Percentiles rank a stretch among this genome's conserved stretches.
These are phyloP conservation scores for Dinothrombium tinctorium DNA, from an alignment of 1,140 invertebrate genomes.

Conservation along the genomic window DNA sequence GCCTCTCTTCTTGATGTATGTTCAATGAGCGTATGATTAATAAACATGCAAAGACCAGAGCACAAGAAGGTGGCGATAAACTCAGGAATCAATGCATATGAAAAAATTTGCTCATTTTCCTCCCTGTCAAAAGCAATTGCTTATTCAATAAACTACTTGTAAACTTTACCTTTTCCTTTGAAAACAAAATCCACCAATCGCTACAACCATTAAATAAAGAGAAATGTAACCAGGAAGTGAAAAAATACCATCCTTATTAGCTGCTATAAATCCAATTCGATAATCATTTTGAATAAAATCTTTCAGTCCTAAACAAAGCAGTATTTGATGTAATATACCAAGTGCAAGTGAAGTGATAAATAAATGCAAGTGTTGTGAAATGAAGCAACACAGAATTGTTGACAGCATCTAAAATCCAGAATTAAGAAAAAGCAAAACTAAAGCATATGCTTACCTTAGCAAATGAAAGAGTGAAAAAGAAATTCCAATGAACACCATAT, in stretches of 20 bases:
- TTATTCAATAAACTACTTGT: too few relatives aligned
- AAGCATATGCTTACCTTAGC: conserved; percentile 47
- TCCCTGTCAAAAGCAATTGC: too few relatives aligned
- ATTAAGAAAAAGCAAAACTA: neutral
- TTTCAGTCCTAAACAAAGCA: conserved; percentile 33
- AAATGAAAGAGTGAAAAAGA: conserved; percentile 69
- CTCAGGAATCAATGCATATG: too few relatives aligned
- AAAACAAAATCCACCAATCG: conserved; percentile 27
- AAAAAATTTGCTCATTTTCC: too few relatives aligned
- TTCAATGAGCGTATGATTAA: too few relatives aligned
- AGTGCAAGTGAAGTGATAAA: neutral
- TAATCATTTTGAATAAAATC: conserved; percentile 41
- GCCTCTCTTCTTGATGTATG: too few relatives aligned
- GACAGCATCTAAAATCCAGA: neutral
- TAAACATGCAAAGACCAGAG: too few relatives aligned
- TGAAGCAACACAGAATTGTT: neutral
- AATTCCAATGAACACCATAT: conserved; percentile 92
- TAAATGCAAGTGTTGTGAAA: neutral
- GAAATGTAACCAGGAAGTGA: conserved; percentile 58
- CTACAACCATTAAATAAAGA: conserved; percentile 47
- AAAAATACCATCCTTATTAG: conserved; percentile 70
- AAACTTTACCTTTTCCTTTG: neutral
- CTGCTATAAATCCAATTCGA: conserved; percentile 36
- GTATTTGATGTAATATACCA: conserved; percentile 1
- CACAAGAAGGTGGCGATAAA: too few relatives aligned